Evolutionary conservation across 2,888 invertebrate species (phyloP).

Genomic region (Sussaba pulchella): DNA sequence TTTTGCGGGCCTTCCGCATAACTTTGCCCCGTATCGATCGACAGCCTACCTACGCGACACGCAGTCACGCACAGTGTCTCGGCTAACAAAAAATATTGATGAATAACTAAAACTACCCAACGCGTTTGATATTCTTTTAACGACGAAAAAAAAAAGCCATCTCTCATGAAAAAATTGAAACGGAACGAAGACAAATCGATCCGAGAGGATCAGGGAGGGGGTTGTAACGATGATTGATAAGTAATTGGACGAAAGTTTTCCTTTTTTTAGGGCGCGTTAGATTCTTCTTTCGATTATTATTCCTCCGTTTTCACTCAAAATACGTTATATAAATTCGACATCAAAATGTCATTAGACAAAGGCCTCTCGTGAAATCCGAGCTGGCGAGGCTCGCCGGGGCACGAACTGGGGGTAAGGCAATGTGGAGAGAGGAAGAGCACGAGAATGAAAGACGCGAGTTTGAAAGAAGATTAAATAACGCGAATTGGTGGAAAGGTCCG

Average conservation of each 20-base stretch:
- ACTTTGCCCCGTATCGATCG: constrained; percentile 66
- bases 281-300: not conserved
- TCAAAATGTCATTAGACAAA: constrained; percentile 65
- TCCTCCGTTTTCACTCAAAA: not conserved
- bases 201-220: not conserved
- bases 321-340: constrained; percentile 32
- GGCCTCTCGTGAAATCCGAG: not conserved
- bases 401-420: constrained; percentile 64
- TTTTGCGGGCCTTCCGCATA: constrained; percentile 61
- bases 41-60: constrained; percentile 51
- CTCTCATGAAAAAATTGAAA: not conserved
- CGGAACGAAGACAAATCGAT: not conserved
- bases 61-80: constrained; percentile 47
- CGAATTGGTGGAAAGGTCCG: constrained; percentile 45
- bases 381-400: constrained; percentile 1
- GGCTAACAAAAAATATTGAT: not conserved
- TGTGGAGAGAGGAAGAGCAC: constrained; percentile 45
- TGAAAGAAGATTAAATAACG: constrained; percentile 67
- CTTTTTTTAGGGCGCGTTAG: not conserved
- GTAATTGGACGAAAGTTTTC: constrained; percentile 56
- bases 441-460: constrained; percentile 53
- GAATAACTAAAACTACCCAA: not conserved
- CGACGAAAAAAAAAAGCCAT: not conserved
- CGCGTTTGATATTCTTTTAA: not conserved
- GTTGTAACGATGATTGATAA: constrained; percentile 65